Evolutionary conservation across 1,140 invertebrate genomes (phyloP).

Genomic region (Parapsyche elsis): DNA sequence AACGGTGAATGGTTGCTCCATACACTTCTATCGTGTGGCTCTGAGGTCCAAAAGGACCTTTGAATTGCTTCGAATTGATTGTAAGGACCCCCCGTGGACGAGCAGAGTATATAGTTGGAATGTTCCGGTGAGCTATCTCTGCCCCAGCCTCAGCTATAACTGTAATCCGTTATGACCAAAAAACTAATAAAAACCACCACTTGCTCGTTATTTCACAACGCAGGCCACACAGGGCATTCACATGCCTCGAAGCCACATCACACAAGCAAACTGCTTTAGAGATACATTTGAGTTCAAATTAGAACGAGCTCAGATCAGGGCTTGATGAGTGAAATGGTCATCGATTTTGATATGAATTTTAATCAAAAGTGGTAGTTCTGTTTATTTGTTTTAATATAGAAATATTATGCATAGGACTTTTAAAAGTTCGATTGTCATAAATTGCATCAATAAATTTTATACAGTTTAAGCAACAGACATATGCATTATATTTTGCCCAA

Average conservation of each 20-base stretch:
- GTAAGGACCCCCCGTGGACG: constrained; percentile 2
- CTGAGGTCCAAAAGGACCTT: not conserved
- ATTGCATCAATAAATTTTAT: no score
- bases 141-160: constrained; percentile 33
- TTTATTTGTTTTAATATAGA: no score
- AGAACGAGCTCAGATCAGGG: no score
- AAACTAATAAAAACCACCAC: constrained; percentile 48
- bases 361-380: no score
- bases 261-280: no score
- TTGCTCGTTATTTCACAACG: constrained; percentile 45
- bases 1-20: not conserved
- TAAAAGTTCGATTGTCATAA: no score
- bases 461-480: no score
- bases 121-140: not conserved
- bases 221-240: constrained; percentile 40
- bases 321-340: no score
- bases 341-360: no score
- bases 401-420: no score
- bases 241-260: constrained; percentile 32
- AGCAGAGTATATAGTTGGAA: not conserved
- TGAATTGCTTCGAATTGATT: not conserved
- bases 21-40: not conserved
- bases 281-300: no score
- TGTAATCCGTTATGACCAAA: constrained; percentile 45
- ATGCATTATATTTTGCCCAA: no score